A percentile compares a stretch with the other conserved stretches of the same genome.
These are phyloP conservation scores for Corvus cornix DNA, from an alignment of 2,113 vertebrate species.

Conservation along the genomic window DNA sequence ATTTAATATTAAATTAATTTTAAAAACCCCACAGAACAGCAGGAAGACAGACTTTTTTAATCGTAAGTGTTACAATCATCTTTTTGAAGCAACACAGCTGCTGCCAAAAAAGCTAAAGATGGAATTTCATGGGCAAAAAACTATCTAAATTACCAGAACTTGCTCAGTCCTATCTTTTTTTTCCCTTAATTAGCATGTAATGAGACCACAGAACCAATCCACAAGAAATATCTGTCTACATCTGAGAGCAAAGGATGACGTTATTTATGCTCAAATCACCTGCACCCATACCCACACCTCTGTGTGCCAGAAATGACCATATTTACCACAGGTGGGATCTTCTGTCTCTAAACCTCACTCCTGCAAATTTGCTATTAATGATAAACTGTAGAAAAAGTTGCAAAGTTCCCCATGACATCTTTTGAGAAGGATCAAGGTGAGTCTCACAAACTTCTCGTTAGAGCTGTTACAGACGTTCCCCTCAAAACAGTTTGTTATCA, in stretches of 20 bases:
- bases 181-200: neutral
- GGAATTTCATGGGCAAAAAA: neutral
- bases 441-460: neutral
- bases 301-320: neutral
- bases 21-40: neutral
- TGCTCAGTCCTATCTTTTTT: neutral
- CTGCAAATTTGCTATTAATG: neutral
- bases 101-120: neutral
- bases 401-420: neutral
- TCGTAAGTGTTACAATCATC: rapidly evolving
- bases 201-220: neutral
- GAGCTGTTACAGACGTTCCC: neutral
- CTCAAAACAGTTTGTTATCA: neutral
- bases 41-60: neutral
- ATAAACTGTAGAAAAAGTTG: neutral
- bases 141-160: neutral
- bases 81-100: neutral
- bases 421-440: neutral
- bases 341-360: neutral
- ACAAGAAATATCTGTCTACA: neutral
- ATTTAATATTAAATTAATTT: neutral
- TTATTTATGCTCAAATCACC: neutral
- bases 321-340: neutral
- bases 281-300: neutral
- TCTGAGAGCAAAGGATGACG: neutral